Evolutionary conservation across 2,113 vertebrate species (phyloP).

Genomic region (Cairina moschata): DNA sequence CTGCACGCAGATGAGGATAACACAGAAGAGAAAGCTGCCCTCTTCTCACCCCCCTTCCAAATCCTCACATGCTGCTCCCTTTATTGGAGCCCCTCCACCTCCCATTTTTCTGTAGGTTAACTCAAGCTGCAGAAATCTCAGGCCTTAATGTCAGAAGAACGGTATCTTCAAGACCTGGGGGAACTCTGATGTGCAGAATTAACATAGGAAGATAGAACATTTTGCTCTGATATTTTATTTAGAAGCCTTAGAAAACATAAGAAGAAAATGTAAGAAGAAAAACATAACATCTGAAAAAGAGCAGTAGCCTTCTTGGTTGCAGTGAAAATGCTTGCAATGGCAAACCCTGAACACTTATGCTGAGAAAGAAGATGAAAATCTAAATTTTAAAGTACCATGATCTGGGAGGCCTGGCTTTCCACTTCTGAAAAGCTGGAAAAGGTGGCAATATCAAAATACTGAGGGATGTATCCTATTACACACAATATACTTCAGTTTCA

Average conservation of each 20-base stretch:
- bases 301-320: neutral
- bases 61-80: neutral
- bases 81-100: neutral
- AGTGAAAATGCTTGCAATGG: neutral
- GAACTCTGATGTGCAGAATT: neutral
- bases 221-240: neutral
- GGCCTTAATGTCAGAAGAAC: neutral
- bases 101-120: neutral
- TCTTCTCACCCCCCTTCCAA: neutral
- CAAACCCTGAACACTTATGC: neutral
- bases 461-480: neutral
- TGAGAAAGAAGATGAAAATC: neutral
- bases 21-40: accelerated
- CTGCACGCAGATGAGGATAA: neutral
- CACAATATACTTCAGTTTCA: neutral
- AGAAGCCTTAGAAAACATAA: neutral
- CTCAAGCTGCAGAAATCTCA: neutral
- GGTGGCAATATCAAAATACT: neutral
- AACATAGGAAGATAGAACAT: neutral
- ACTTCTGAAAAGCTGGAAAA: neutral
- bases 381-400: neutral
- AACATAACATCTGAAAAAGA: neutral
- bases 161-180: neutral
- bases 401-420: neutral
- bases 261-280: neutral